Base-by-base conservation (phyloP, 2,888 invertebrate genomes). In the Eristalinus aeneus region DNA sequence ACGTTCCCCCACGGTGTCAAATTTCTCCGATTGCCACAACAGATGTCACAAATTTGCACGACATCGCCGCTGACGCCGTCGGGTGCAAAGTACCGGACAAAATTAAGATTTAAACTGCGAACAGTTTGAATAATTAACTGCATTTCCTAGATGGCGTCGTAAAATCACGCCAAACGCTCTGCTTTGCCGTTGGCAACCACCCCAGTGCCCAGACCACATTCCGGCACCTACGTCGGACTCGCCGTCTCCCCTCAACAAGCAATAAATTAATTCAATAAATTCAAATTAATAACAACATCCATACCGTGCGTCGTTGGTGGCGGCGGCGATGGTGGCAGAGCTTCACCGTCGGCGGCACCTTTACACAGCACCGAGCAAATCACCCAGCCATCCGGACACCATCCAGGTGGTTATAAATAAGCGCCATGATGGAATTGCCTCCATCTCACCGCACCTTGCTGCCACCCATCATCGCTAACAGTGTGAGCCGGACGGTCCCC, bases 221-320 rank as follows among this genome's bases (percentile, higher is more conserved):
- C 58, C 54, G 22, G 27, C 27, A 9, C 61, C 8, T 8, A 65
- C 31, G n/a, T 36, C 22, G n/a, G 23, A 10, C 71, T 4, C 68
- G 23, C 4, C 2, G 27, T 5, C 27, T 16, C 64, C 20, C 34
- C 34, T 1, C 60, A 27, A 63, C 46, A 20, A 32, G 67, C 72
- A 79, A 79, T 79, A 79, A 79, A 79, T 79, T 79, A 79, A 79
- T 79, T 79, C 75, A 86, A 85, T 85, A 77, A 85, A 85, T 85
- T 85, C 68, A 77, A 81, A 86, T 86, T 86, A 81, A 86, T 86
- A 77, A 76, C 61, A 58, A 63, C 73, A 65, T 69, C 77, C 60
- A 68, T 20, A 65, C 60, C 27, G 27, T 27, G 27, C 27, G 27
- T 27, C 27, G 27, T 27, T 27, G 27, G 27, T 27, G 27, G 27